Percentiles rank a stretch among this genome's conserved stretches.
Conservation (phyloP, 2,797 vertebrate genomes). For the Alauda arvensis region DNA sequence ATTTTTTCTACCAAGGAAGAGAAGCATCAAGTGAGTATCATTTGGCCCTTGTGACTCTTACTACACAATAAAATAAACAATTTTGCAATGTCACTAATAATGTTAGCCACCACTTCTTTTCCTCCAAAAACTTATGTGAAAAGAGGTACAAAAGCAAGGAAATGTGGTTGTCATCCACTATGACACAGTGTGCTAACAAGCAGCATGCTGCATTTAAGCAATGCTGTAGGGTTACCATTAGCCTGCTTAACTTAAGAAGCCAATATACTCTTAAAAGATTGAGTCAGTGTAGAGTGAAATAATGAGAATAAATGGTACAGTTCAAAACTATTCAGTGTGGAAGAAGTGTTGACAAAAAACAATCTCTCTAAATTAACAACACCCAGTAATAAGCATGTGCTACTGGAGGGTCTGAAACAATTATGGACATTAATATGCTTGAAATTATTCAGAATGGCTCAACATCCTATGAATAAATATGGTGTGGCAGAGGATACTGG, state of each 20-base stretch:
- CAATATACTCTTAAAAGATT: constrained; percentile 1
- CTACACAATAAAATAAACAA: neutral
- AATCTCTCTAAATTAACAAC: constrained; percentile 46
- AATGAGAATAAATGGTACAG: constrained; percentile 16
- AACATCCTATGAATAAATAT: constrained; percentile 54
- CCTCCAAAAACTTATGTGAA: neutral
- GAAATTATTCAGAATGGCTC: constrained; percentile 61
- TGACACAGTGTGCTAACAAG: neutral
- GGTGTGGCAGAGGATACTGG: constrained; percentile 28
- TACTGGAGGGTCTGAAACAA: constrained; percentile 60
- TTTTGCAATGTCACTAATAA: neutral
- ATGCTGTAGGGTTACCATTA: neutral
- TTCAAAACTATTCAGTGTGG: constrained; percentile 21
- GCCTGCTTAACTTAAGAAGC: neutral
- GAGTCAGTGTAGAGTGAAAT: constrained; percentile 28
- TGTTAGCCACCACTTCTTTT: neutral
- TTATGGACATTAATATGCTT: constrained; percentile 53
- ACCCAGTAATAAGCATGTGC: constrained; percentile 42
- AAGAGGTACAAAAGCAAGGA: neutral
- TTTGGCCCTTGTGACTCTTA: neutral
- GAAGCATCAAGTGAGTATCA: neutral
- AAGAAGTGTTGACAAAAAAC: constrained; percentile 44
- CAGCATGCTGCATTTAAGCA: neutral
- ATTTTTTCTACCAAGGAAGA: neutral
- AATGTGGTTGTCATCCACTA: neutral